Conservation (phyloP, 2,797 vertebrate genomes). For the Characodon lateralis region DNA sequence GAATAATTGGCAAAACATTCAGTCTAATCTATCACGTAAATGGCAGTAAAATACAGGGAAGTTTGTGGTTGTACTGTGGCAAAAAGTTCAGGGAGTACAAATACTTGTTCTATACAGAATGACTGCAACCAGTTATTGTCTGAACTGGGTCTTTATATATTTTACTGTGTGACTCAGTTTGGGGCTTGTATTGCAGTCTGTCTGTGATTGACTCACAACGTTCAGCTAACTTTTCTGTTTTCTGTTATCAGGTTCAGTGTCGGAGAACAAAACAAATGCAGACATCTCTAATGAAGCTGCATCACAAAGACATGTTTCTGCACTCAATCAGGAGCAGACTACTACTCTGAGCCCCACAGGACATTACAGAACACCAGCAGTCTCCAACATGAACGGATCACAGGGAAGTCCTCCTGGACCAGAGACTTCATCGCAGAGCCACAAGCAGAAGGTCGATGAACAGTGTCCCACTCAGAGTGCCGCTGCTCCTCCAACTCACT, state of each 20-base stretch:
- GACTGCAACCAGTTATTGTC: neutral
- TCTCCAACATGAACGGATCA: neutral
- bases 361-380: conserved; percentile 8
- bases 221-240: conserved; percentile 19
- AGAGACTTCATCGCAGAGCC: conserved; percentile 34
- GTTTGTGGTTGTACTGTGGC: too few relatives aligned
- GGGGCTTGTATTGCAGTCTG: neutral
- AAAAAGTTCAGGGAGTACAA: too few relatives aligned
- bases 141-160: neutral
- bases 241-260: conserved; percentile 60
- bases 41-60: too few relatives aligned
- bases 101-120: neutral
- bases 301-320: conserved; percentile 44
- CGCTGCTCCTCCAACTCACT: conserved; percentile 22
- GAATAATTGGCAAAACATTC: too few relatives aligned
- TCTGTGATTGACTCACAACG: too few relatives aligned
- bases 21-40: too few relatives aligned
- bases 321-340: conserved; percentile 39
- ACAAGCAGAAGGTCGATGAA: conserved; percentile 41
- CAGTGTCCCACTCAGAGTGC: conserved; percentile 23
- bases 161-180: neutral
- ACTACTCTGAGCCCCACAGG: conserved; percentile 49
- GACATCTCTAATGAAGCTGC: conserved; percentile 42
- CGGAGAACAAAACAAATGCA: conserved; percentile 44
- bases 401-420: conserved; percentile 31